Percentiles rank a stretch among this genome's conserved stretches.
These are phyloP conservation scores for Hesperia comma DNA, from an alignment of 2,888 invertebrate genomes.

Conservation along the genomic window DNA sequence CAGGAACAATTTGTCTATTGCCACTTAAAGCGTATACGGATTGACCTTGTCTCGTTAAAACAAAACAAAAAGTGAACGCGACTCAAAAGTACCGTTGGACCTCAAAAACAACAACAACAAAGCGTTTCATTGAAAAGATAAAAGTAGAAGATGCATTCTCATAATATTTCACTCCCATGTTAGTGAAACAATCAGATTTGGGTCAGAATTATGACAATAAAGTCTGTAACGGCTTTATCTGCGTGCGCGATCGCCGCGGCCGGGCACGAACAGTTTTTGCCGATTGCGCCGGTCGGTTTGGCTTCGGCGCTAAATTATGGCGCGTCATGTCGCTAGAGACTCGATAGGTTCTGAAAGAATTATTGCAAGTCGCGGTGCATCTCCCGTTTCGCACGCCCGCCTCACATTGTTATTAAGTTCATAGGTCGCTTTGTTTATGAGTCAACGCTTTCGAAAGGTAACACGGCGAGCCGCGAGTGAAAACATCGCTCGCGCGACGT, in stretches of 20 bases:
- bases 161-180: slow-evolving; percentile 62
- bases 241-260: slow-evolving; percentile 58
- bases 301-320: slow-evolving; percentile 59
- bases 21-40: slow-evolving; percentile 58
- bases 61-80: slow-evolving; percentile 41
- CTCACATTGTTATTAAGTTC: slow-evolving; percentile 82
- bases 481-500: slow-evolving; percentile 71
- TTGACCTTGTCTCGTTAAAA: slow-evolving; percentile 59
- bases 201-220: slow-evolving; percentile 68
- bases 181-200: slow-evolving; percentile 65
- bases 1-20: slow-evolving; percentile 68
- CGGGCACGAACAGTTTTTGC: slow-evolving; percentile 64
- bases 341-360: slow-evolving; percentile 74
- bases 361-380: slow-evolving; percentile 77
- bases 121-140: slow-evolving; percentile 36
- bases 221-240: slow-evolving; percentile 66
- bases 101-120: slow-evolving; percentile 39
- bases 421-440: slow-evolving; percentile 82
- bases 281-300: slow-evolving; percentile 42
- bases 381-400: slow-evolving; percentile 81
- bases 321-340: slow-evolving; percentile 66
- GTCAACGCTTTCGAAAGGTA: slow-evolving; percentile 81
- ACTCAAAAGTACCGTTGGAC: slow-evolving; percentile 39
- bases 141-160: slow-evolving; percentile 44
- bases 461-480: slow-evolving; percentile 75